These are phyloP conservation scores for Hemiprocne comata DNA, from an alignment of 2,113 vertebrate genomes.

Conservation along the genomic window DNA sequence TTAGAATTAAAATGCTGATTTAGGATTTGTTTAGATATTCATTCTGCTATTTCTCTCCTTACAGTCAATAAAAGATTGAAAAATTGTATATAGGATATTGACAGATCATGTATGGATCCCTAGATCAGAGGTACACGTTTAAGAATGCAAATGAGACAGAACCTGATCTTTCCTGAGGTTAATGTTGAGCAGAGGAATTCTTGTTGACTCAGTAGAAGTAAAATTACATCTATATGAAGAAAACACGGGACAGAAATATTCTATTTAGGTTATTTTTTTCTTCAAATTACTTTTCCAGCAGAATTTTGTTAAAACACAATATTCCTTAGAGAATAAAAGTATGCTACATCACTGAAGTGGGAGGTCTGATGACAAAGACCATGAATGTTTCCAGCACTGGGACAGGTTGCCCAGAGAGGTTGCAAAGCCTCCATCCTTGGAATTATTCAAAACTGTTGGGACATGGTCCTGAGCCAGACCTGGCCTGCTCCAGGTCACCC, in stretches of 20 bases:
- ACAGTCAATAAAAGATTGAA: not conserved
- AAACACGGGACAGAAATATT: not conserved
- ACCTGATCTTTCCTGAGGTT: not conserved
- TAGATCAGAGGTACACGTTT: not conserved
- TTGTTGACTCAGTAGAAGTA: not conserved
- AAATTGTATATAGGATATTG: not conserved
- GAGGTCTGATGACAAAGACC: not conserved
- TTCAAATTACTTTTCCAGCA: not conserved
- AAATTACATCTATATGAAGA: not conserved
- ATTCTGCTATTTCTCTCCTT: not conserved
- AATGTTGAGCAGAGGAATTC: not conserved
- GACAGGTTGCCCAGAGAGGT: accelerated
- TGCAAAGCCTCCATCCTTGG: too few relatives aligned
- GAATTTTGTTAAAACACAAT: not conserved
- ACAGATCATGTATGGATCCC: not conserved
- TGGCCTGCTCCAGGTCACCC: not conserved
- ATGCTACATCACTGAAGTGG: not conserved
- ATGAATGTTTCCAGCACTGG: not conserved
- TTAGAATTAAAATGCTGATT: not conserved
- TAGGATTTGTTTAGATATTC: not conserved
- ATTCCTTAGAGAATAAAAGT: not conserved
- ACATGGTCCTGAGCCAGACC: not conserved
- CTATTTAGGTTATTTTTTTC: not conserved
- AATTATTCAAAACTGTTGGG: accelerated
- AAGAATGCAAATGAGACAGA: not conserved